A percentile compares a stretch with the other conserved stretches of the same genome.
These are phyloP conservation scores for Elysia crispata DNA, from an alignment of 2,888 invertebrate genomes.

Conservation along the genomic window DNA sequence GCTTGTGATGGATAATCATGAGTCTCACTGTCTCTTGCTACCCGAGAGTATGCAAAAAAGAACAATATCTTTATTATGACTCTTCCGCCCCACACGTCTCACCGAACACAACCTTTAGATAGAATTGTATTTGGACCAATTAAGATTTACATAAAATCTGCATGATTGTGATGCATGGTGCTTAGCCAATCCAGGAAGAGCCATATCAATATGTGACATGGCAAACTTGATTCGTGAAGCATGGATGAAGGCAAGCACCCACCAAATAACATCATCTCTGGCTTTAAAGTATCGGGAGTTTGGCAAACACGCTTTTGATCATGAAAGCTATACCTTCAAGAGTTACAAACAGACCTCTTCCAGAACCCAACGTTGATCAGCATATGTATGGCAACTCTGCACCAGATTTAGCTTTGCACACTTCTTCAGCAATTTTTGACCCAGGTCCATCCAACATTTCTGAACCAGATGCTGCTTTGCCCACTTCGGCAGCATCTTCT, in stretches of 20 bases:
- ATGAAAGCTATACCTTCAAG: background rate
- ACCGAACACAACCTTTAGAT: background rate
- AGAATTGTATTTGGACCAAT: background rate
- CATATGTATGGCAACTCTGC: too few species aligned
- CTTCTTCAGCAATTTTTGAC: background rate
- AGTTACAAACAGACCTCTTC: background rate
- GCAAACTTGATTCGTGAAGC: constrained; percentile 13
- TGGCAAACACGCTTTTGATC: background rate
- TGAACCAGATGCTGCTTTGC: background rate
- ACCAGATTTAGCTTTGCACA: background rate
- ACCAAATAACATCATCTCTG: constrained; percentile 30
- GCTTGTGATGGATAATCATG: constrained; percentile 3
- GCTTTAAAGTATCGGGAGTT: constrained; percentile 38
- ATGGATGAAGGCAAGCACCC: constrained; percentile 24
- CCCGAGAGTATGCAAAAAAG: background rate
- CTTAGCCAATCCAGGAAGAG: constrained; percentile 29
- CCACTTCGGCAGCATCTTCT: background rate
- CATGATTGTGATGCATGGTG: constrained; percentile 11
- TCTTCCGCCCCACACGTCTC: background rate
- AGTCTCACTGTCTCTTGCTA: background rate
- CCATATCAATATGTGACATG: constrained; percentile 39
- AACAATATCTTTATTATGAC: background rate
- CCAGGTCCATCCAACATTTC: constrained; percentile 12
- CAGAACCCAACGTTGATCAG: background rate
- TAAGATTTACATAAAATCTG: too few species aligned